These are phyloP conservation scores for Bradypodion ventrale DNA, from an alignment of 2,797 vertebrate genomes.

Conservation along the genomic window DNA sequence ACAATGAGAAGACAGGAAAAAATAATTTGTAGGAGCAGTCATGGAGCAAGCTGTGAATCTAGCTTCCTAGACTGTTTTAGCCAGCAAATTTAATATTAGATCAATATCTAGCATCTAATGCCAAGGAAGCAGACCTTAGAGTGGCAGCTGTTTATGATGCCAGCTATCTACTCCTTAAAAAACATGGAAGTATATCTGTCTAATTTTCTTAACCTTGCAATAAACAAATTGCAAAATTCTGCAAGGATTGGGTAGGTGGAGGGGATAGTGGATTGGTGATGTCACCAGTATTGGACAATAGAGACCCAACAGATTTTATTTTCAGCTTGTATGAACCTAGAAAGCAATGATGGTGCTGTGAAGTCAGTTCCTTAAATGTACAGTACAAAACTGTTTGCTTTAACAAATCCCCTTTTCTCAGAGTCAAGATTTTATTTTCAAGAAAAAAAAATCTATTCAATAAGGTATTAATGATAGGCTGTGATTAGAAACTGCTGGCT, in stretches of 20 bases:
- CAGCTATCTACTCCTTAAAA: too few species aligned
- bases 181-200: too few species aligned
- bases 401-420: slow-evolving; percentile 58
- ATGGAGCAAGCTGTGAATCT: background rate
- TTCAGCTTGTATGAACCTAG: too few species aligned
- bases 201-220: background rate
- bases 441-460: slow-evolving; percentile 74
- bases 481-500: slow-evolving; percentile 82
- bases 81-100: background rate
- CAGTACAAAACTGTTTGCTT: slow-evolving; percentile 59
- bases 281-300: background rate
- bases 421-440: slow-evolving; percentile 73
- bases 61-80: background rate
- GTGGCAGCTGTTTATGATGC: background rate
- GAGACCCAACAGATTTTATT: background rate
- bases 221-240: background rate
- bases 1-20: background rate
- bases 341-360: background rate
- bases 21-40: background rate
- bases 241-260: background rate
- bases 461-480: slow-evolving; percentile 80
- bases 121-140: background rate
- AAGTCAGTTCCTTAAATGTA: slow-evolving; percentile 55
- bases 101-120: background rate
- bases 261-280: background rate